Conservation (phyloP, 1,140 invertebrate genomes). For the Platyscapa corneri region DNA sequence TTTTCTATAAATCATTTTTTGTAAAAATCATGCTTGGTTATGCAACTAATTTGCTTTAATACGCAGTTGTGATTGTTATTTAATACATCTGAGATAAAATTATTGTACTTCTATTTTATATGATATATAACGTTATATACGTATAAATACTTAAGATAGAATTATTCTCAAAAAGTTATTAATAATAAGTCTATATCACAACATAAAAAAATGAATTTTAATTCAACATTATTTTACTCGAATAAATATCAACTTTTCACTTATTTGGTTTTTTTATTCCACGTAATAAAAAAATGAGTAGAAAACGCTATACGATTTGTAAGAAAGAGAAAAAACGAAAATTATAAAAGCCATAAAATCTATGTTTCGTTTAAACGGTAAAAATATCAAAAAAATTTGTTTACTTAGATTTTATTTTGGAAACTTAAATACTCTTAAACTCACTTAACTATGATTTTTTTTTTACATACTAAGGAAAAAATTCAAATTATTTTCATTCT, state of each 20-base stretch:
- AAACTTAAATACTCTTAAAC: not conserved
- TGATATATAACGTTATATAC: conserved; percentile 28
- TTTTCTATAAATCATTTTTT: too few species aligned
- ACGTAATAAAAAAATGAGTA: not conserved
- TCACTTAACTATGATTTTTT: conserved; percentile 27
- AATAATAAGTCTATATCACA: conserved; percentile 6
- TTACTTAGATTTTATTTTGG: not conserved
- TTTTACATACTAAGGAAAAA: conserved; percentile 9
- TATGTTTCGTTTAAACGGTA: not conserved
- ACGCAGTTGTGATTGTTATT: not conserved
- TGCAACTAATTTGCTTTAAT: not conserved
- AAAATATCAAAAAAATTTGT: not conserved
- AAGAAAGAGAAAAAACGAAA: not conserved
- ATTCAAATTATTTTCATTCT: conserved; percentile 17
- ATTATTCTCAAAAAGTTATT: conserved; percentile 39
- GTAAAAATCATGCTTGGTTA: too few species aligned
- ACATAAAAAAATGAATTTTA: conserved; percentile 24
- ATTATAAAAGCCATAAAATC: not conserved
- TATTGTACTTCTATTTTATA: conserved; percentile 18
- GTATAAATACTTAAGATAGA: conserved; percentile 13
- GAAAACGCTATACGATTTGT: not conserved
- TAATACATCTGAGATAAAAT: not conserved
- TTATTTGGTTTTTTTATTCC: not conserved
- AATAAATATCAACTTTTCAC: not conserved
- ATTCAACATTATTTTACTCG: not conserved